Conservation (phyloP, 2,113 vertebrate genomes). For the Mesembrinibis cayennensis region DNA sequence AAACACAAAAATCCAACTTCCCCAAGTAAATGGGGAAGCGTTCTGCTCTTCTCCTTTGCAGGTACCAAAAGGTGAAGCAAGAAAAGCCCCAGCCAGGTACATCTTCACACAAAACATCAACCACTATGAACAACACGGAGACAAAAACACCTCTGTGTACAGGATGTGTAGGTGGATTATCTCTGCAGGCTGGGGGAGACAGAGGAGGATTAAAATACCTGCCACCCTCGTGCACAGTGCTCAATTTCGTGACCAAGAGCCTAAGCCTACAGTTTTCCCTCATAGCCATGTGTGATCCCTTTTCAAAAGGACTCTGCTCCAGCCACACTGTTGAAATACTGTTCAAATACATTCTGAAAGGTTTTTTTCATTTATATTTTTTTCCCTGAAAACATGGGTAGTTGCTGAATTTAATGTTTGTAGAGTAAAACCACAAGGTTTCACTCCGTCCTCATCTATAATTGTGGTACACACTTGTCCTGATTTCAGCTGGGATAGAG, state of each 20-base stretch:
- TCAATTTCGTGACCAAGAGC: not conserved
- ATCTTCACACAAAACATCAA: not conserved
- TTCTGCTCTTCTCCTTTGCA: not conserved
- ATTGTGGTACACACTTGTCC: conserved; percentile 31
- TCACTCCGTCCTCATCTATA: conserved; percentile 33
- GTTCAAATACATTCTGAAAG: not conserved
- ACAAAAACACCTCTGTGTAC: not conserved
- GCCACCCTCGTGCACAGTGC: not conserved
- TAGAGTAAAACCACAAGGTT: conserved; percentile 40
- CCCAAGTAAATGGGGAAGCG: not conserved
- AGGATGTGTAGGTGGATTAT: not conserved
- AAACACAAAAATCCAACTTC: not conserved
- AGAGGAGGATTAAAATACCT: not conserved
- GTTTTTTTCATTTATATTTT: not conserved
- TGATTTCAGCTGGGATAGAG: too few relatives aligned
- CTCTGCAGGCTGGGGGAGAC: not conserved
- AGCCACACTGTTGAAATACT: not conserved
- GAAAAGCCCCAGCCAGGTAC: not conserved
- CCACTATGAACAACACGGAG: not conserved
- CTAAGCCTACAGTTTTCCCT: not conserved
- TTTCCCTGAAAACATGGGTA: not conserved
- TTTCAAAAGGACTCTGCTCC: not conserved
- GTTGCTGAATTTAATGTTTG: not conserved
- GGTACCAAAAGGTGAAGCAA: not conserved
- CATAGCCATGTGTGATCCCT: not conserved